Conservation (phyloP, 2,113 vertebrate genomes). For the Coryphaenoides rupestris region DNA sequence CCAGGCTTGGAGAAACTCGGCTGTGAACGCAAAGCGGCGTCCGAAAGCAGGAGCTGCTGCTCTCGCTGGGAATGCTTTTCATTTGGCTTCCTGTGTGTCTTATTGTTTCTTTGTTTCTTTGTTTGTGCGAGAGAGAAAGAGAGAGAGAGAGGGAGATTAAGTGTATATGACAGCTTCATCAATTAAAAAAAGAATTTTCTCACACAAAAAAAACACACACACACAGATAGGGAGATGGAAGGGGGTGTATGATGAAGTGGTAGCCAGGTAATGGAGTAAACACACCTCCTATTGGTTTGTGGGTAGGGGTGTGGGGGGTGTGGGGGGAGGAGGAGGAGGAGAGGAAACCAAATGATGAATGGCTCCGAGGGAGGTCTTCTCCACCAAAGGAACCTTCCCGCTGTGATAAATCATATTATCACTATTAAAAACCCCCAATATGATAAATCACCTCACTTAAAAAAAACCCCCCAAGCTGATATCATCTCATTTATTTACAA, state of each 20-base stretch:
- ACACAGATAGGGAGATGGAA: constrained; percentile 45
- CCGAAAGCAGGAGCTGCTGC: too few relatives aligned
- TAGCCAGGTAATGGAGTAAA: constrained; percentile 63
- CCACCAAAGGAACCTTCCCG: constrained; percentile 49
- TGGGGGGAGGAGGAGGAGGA: constrained; percentile 31
- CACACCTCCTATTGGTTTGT: constrained; percentile 49
- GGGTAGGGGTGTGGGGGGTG: too few relatives aligned
- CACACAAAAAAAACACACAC: constrained; percentile 17
- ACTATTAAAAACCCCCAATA: constrained; percentile 67
- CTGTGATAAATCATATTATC: constrained; percentile 75
- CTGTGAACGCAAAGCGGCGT: too few relatives aligned
- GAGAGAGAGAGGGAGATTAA: too few relatives aligned
- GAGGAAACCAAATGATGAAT: constrained; percentile 72
- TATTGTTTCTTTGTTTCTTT: constrained; percentile 1
- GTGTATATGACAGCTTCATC: constrained; percentile 35
- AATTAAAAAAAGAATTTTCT: constrained; percentile 27
- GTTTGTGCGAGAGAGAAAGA: too few relatives aligned
- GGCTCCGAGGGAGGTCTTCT: constrained; percentile 62
- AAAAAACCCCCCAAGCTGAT: constrained; percentile 45
- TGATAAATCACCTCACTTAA: constrained; percentile 65
- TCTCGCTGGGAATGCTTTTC: too few relatives aligned
- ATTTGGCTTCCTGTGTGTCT: too few relatives aligned
- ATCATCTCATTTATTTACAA: constrained; percentile 56
- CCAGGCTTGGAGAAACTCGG: too few relatives aligned
- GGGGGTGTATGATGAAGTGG: constrained; percentile 65